A percentile compares a stretch with the other conserved stretches of the same genome.
Evolutionary conservation across 2,113 vertebrate species (phyloP).

Genomic region (Rhynchomys soricoides): DNA sequence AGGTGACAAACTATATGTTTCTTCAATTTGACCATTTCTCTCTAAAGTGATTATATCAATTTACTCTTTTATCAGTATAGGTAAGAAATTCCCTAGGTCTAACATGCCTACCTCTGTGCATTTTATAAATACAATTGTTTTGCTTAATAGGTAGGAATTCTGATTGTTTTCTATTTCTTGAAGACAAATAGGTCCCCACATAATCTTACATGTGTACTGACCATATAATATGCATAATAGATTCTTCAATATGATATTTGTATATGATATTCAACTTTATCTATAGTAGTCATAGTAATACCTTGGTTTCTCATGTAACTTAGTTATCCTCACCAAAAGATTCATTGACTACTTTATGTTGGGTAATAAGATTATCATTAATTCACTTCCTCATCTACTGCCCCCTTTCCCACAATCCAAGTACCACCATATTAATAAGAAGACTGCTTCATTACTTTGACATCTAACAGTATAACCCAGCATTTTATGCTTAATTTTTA

Average conservation of each 20-base stretch:
- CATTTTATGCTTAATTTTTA: constrained; percentile 22
- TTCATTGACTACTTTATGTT: background rate
- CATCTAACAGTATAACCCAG: background rate
- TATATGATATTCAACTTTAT: background rate
- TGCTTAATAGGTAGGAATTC: background rate
- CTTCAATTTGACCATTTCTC: constrained; percentile 40
- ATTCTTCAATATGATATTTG: background rate
- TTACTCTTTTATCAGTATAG: background rate
- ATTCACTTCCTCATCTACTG: background rate
- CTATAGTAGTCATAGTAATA: background rate
- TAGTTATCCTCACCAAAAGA: background rate
- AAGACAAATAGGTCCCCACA: background rate
- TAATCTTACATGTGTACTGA: background rate
- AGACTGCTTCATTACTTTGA: background rate
- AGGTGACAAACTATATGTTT: background rate
- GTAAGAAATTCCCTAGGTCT: background rate
- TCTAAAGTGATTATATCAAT: background rate
- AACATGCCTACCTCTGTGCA: background rate
- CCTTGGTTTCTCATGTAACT: background rate
- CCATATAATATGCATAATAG: background rate
- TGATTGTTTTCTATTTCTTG: background rate
- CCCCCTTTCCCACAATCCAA: background rate
- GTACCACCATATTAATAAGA: background rate
- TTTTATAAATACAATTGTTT: background rate
- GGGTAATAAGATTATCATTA: background rate